A percentile compares a stretch with the other conserved stretches of the same genome.
phyloP scores from a whole-genome alignment of 2,888 invertebrate species.

The Dilophus febrilis region DNA sequence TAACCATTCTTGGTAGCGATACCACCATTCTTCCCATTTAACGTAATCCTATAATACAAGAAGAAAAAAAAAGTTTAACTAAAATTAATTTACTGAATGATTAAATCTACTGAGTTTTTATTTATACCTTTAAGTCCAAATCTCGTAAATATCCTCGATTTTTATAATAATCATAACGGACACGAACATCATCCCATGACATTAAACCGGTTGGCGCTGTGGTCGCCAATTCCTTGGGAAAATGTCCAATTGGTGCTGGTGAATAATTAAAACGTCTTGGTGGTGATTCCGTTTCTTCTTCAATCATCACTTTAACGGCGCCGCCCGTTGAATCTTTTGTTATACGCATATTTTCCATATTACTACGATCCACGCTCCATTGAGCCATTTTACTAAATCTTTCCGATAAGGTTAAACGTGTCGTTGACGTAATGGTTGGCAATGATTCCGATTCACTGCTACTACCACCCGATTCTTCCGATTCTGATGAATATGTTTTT shows the following conservation, averaged over 20 bases:
- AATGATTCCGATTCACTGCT: conserved; percentile 36
- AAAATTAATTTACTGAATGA: conserved; percentile 34
- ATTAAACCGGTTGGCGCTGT: conserved; percentile 56
- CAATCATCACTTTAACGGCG: conserved; percentile 61
- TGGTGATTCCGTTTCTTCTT: conserved; percentile 41
- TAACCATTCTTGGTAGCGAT: conserved; percentile 75
- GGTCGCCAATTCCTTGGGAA: conserved; percentile 58
- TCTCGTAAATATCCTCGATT: conserved; percentile 71
- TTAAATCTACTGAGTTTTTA: not conserved
- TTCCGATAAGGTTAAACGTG: conserved; percentile 62
- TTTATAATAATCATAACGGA: conserved; percentile 78
- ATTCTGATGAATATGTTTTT: conserved; percentile 32
- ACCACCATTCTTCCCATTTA: conserved; percentile 93
- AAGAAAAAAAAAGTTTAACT: conserved; percentile 24
- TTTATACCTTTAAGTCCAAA: conserved; percentile 26
- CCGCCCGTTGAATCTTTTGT: conserved; percentile 59
- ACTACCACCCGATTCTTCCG: conserved; percentile 44
- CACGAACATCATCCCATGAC: conserved; percentile 78
- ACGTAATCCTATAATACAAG: conserved; percentile 82
- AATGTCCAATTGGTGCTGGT: conserved; percentile 55
- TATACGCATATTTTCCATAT: conserved; percentile 73
- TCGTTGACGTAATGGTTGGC: conserved; percentile 43
- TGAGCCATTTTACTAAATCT: conserved; percentile 85
- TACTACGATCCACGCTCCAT: conserved; percentile 68
- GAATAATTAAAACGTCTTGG: conserved; percentile 40